Evolutionary conservation across 2,888 invertebrate genomes (phyloP).

Genomic region (Polyploca ridens): DNA sequence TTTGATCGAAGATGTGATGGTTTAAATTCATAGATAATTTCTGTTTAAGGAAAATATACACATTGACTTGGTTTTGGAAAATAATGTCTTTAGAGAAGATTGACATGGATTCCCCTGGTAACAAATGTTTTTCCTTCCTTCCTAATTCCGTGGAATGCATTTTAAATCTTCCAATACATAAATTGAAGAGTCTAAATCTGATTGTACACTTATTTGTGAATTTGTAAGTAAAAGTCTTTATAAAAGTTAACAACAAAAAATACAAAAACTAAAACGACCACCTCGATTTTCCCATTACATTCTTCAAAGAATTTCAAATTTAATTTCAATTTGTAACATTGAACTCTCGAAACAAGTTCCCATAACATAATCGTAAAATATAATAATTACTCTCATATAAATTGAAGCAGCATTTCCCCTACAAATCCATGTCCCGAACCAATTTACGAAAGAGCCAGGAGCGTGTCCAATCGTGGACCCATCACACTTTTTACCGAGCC

Average conservation of each 20-base stretch:
- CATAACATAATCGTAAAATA: slow-evolving; percentile 9
- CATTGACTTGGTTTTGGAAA: background rate
- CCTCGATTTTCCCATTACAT: background rate
- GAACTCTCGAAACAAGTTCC: slow-evolving; percentile 8
- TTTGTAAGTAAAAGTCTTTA: background rate
- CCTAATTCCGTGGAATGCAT: background rate
- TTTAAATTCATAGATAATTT: background rate
- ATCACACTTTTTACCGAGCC: slow-evolving; percentile 32
- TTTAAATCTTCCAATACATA: too few species aligned
- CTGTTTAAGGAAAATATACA: background rate
- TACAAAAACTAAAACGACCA: background rate
- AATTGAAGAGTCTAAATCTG: too few species aligned
- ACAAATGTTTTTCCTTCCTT: background rate
- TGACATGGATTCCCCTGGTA: background rate
- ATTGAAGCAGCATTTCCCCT: slow-evolving; percentile 18
- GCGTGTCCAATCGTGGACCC: slow-evolving; percentile 35
- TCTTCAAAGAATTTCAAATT: background rate
- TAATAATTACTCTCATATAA: slow-evolving; percentile 12
- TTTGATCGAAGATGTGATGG: too few species aligned
- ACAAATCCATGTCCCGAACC: slow-evolving; percentile 28
- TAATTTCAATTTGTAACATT: slow-evolving; percentile 11
- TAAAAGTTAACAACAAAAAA: background rate
- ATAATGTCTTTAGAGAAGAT: background rate
- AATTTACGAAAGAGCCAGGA: slow-evolving; percentile 30
- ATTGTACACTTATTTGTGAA: background rate